Evolutionary conservation across 2,888 invertebrate genomes (phyloP).

Genomic region (Leptothorax acervorum): DNA sequence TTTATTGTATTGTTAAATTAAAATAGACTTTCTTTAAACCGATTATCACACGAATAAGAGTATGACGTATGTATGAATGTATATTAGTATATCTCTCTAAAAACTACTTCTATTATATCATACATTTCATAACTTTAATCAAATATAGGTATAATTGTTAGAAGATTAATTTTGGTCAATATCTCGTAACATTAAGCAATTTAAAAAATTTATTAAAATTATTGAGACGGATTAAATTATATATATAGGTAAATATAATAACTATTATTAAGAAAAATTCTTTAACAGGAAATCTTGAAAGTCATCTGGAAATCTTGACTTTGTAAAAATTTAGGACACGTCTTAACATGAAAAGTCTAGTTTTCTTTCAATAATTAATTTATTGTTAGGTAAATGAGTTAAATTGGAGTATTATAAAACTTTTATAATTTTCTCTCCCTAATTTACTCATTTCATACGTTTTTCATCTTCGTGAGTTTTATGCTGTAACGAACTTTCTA

Average conservation of each 20-base stretch:
- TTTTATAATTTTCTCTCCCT: background rate
- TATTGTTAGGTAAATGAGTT: background rate
- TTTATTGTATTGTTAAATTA: slow-evolving; percentile 8
- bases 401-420: background rate
- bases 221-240: background rate
- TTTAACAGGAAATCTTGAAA: background rate
- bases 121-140: background rate
- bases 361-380: background rate
- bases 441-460: slow-evolving; percentile 16
- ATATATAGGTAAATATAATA: background rate
- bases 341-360: background rate
- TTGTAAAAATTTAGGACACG: background rate
- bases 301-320: background rate
- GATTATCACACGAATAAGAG: background rate
- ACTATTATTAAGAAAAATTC: background rate
- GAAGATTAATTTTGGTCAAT: background rate
- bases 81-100: background rate
- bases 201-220: background rate
- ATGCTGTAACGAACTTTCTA: background rate
- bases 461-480: background rate
- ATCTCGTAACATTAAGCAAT: background rate
- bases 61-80: background rate
- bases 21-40: background rate
- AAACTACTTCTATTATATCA: background rate
- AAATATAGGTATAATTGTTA: background rate